Base-by-base conservation (phyloP, 1,140 invertebrate species). In the Calephelis nemesis region DNA sequence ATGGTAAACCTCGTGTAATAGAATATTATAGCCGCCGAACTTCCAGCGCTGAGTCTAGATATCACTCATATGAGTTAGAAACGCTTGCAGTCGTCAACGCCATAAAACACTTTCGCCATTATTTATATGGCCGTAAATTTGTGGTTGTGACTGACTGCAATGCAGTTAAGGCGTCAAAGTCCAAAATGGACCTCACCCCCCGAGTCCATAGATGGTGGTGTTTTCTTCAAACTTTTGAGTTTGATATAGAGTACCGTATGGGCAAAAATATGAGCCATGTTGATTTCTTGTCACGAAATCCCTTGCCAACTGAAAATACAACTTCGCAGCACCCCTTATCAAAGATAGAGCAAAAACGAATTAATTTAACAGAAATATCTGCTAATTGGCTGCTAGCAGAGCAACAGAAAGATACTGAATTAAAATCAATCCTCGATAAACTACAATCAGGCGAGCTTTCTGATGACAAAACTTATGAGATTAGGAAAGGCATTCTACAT, bases 241-340 rank as follows among this genome's bases (percentile, higher is more conserved):
- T 74, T 50, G 65, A 70, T 5, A 48, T 74, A 2, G 7, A 15
- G 5, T 65, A 74, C 13, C 11, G 19, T 13, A 19, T 13, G 0
- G 70, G 62, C 3, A 69, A 62, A n/a, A 5, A 47, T 1, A 74
- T 74, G 70, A 11, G 10, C 0, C 67, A 69, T 11, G 67, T 58
- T 54, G 70, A 74, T 10, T 74, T 70, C 13, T 50, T 74, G 0
- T 70, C 70, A 0, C 47, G 73, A 8, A 70, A 70, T 60, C 48
- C n/a, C 5, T 19, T 65, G 7, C 60, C 62, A 7, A 7, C 5
- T 13, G 30, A 63, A 19, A 19, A 19, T 19, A 19, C 15, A 19
- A 19, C 15, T 42, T 39, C 7, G 8, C 40, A 9, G 19, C 12
- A 13, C 10, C 5, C 10, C 1, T 7, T n/a, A 1, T 5, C 7